phyloP scores from a whole-genome alignment of 2,113 vertebrate genomes.

The Chaenogobius annularis region DNA sequence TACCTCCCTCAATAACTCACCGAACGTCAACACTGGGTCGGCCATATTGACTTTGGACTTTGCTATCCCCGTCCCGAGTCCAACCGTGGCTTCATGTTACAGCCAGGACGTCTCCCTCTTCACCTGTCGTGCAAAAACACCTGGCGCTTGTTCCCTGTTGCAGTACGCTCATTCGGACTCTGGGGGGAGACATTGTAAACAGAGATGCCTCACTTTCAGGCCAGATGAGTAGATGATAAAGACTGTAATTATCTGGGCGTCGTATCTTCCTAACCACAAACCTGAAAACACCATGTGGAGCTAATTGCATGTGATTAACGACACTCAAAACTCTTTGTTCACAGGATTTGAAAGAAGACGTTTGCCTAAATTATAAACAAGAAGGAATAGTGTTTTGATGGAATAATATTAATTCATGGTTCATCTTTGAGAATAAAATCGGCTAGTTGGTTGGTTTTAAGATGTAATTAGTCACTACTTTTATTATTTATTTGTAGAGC shows the following conservation, averaged over 20 bases:
- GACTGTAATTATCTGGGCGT: constrained; percentile 14
- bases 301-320: constrained; percentile 24
- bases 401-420: neutral
- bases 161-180: constrained; percentile 29
- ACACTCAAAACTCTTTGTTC: neutral
- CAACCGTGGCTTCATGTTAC: neutral
- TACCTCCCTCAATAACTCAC: constrained; percentile 32
- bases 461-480: neutral
- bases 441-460: neutral
- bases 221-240: constrained; percentile 18
- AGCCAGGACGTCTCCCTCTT: constrained; percentile 11
- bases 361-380: neutral
- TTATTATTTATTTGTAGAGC: too few species aligned
- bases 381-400: neutral
- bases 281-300: constrained; percentile 13
- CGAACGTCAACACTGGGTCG: neutral
- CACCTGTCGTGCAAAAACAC: neutral
- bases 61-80: neutral
- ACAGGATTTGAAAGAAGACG: neutral
- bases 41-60: constrained; percentile 1
- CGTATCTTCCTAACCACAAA: constrained; percentile 9
- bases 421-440: neutral
- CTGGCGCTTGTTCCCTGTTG: neutral
- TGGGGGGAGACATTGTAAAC: constrained; percentile 65
- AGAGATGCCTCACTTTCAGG: too few species aligned